Evolutionary conservation across 1,140 invertebrate genomes (phyloP), one percentile per base, ranked within the genome.

Genomic region (Fopius arisanus): DNA sequence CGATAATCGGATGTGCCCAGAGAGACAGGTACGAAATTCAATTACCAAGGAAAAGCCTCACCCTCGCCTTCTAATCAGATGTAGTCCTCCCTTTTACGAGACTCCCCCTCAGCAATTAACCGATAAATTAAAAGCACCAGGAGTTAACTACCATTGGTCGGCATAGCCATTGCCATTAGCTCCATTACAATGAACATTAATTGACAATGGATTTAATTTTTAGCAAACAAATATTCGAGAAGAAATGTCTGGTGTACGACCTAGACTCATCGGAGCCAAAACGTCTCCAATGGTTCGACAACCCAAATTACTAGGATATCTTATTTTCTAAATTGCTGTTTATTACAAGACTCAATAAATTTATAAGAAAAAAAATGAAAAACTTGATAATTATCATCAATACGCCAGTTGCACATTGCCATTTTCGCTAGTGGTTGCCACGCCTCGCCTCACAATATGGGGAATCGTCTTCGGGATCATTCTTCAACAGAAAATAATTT

Each of bases 381-480:
- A n/a, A n/a, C 48, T 23, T 16, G 14, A 19, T 51, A 2, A 51
- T 37, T 67, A 3, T 59, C 54, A 59, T 14, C 7, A 37, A 6
- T n/a, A 1, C 12, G 10, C 28, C 29, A n/a, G 16, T 43, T 41
- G 40, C 48, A 41, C 6, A 19, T 29, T 7, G 19, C 59, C 43
- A 9, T 43, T 29, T 6, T 26, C 6, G 43, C 66, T 72, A 72
- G 78, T 79, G 5, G 72, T 72, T 7, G 85, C 78, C 12, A 90
- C 73, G 14, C 94, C 94, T 82, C 94, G 88, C 80, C 95, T 95
- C 68, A 95, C 91, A 2, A 94, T 85, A 81, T 96, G 94, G 1
- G 93, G 94, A 78, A 93, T 95, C 41, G 86, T 90, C 83, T 95
- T 94, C 5, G 93, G 93, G 16, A 95, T 92, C 94, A 96, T 95